Conservation (phyloP, 2,888 invertebrate species). For the Apodemia hepburni region DNA sequence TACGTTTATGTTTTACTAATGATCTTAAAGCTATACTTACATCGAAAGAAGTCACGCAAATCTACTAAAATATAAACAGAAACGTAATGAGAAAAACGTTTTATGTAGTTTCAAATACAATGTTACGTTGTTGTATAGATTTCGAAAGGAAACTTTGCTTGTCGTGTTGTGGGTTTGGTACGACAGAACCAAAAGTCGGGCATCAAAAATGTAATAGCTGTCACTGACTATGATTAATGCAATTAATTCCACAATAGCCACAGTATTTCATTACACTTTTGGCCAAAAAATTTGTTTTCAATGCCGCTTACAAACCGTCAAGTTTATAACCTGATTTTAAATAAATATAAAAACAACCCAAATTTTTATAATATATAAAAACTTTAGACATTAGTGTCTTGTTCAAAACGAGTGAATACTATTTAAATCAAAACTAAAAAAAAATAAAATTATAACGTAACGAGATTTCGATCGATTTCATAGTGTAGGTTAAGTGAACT, state of each 20-base stretch:
- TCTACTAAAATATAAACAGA: not conserved
- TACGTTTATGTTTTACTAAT: constrained; percentile 3
- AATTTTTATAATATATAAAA: too few relatives aligned
- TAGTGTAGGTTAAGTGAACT: too few relatives aligned
- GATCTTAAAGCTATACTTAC: not conserved
- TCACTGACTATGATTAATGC: constrained; percentile 75
- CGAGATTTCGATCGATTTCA: too few relatives aligned
- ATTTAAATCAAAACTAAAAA: too few relatives aligned
- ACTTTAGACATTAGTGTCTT: too few relatives aligned
- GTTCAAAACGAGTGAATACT: too few relatives aligned
- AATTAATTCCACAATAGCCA: constrained; percentile 75
- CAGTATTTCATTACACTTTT: constrained; percentile 54
- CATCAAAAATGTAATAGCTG: constrained; percentile 80
- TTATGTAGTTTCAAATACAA: constrained; percentile 1
- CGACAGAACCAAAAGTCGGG: constrained; percentile 67
- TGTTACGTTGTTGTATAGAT: constrained; percentile 49
- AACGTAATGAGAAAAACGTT: constrained; percentile 4
- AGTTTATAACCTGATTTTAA: too few relatives aligned
- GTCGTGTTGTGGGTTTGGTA: constrained; percentile 44
- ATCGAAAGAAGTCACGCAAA: constrained; percentile 1
- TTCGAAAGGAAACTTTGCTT: constrained; percentile 49
- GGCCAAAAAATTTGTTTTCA: constrained; percentile 36
- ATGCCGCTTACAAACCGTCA: not conserved
- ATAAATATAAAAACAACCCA: too few relatives aligned
- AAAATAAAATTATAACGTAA: too few relatives aligned